Percentiles rank a stretch among this genome's conserved stretches.
Conservation (phyloP, 2,888 invertebrate species). For the Chalcosyrphus nemorum region DNA sequence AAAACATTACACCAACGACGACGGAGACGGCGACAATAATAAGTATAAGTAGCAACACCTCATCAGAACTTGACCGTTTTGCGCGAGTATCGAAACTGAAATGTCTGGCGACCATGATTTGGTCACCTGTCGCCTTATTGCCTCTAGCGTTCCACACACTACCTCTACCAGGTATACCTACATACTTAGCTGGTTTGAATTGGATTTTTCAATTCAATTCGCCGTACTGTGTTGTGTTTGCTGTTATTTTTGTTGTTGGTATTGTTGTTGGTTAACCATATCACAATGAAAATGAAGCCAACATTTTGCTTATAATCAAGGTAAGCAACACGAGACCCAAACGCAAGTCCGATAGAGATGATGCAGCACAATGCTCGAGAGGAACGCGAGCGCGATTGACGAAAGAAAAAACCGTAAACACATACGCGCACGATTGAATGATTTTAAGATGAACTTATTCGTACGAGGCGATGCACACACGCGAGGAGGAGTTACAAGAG, state of each 20-base stretch:
- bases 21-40: not conserved
- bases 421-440: not conserved
- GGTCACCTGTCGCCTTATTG: constrained; percentile 69
- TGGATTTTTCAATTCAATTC: constrained; percentile 36
- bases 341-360: constrained; percentile 1
- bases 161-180: not conserved
- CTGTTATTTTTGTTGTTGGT: too few relatives aligned
- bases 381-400: constrained; percentile 2
- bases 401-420: constrained; percentile 1
- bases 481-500: not conserved
- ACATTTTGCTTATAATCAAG: constrained; percentile 42
- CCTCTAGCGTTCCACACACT: constrained; percentile 42
- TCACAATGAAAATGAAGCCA: constrained; percentile 42
- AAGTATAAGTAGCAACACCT: not conserved
- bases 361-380: constrained; percentile 2
- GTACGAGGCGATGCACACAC: not conserved
- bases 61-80: constrained; percentile 74
- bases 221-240: not conserved
- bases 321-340: constrained; percentile 34
- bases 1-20: constrained; percentile 1
- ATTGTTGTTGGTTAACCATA: constrained; percentile 20
- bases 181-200: constrained; percentile 31
- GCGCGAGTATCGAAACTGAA: constrained; percentile 75
- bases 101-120: constrained; percentile 70
- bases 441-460: constrained; percentile 27